Conservation (phyloP, 2,888 invertebrate species). For the Notodonta dromedarius region DNA sequence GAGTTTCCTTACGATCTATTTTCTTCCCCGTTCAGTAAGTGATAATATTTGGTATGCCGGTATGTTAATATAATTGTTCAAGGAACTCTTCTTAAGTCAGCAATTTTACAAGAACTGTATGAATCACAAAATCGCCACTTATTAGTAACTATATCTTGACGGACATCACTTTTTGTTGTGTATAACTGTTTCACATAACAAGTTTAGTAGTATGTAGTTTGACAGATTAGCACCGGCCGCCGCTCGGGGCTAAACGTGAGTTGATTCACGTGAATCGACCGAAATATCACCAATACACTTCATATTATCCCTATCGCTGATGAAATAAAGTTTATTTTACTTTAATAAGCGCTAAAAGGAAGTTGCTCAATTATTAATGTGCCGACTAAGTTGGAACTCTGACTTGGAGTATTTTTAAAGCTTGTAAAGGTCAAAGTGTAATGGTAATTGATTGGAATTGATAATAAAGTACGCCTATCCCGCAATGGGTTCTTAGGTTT, state of each 20-base stretch:
- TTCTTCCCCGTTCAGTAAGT: no score
- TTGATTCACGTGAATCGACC: constrained; percentile 23
- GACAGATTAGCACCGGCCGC: constrained; percentile 52
- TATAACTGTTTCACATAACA: constrained; percentile 33
- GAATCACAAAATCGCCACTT: not conserved
- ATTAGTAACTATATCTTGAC: not conserved
- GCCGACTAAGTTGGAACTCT: constrained; percentile 25
- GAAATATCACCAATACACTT: constrained; percentile 2
- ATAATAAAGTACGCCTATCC: constrained; percentile 47
- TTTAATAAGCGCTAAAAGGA: not conserved
- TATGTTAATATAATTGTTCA: no score
- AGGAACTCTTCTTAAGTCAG: no score
- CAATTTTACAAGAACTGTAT: no score
- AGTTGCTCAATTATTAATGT: constrained; percentile 1
- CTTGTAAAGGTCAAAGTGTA: constrained; percentile 22
- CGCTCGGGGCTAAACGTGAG: constrained; percentile 47
- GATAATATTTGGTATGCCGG: no score
- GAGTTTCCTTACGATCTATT: no score
- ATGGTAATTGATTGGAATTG: constrained; percentile 39
- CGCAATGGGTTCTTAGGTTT: constrained; percentile 35
- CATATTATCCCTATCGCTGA: not conserved
- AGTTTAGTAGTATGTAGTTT: constrained; percentile 35
- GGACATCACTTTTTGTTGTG: constrained; percentile 17
- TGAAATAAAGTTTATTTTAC: not conserved
- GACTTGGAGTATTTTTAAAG: constrained; percentile 23